Base-by-base conservation (phyloP, 2,113 vertebrate genomes). In the Barnardius zonarius region DNA sequence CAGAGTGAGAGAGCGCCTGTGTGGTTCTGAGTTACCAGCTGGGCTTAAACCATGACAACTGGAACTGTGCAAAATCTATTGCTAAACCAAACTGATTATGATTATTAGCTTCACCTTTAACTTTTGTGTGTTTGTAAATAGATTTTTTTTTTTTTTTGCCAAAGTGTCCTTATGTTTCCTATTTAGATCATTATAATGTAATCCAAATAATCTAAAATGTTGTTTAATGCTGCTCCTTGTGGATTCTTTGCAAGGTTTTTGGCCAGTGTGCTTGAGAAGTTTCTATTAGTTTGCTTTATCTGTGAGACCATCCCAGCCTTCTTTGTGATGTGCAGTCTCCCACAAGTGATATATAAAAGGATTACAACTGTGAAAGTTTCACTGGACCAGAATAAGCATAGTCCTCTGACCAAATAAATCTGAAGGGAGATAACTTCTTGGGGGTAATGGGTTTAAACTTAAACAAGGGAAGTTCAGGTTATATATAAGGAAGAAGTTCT, bases 241-340 rank as follows among this genome's bases (percentile, higher is more conserved):
- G 12, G 20, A 55, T 37, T 64, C 16, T 54, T 83, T 11, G 6
- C 44, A 14, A 39, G 5, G 4, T 62, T 83, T 90, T 82, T 69
- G 30, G 4, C 14, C 28, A 74, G 9, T 3, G 3, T 28, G 11
- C 83, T 95, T 44, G 13, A 63, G 37, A 24, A 35, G 1, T 75
- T 95, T 68, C 28, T 83, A 17, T 66, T 57, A 13, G 22, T 64
- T 90, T 90, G 20, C n/a, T 83, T 63, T 43, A 11, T 52, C 37
- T 41, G 20, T 16, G 55, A 80, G 16, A 66, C 30, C 20, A 17
- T 88, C 17, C 7, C 2, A 0, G 66, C 27, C 48, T 39, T 74
- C 9, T 23, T 62, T 0, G 0, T 3, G 5, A 46, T 63, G 4
- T 83, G 75, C 43, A 51, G 59, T 75, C 51, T 90, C 48, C 24